These are phyloP conservation scores for Benthochromis sp. DNA, from an alignment of 2,113 vertebrate species.

Conservation along the genomic window DNA sequence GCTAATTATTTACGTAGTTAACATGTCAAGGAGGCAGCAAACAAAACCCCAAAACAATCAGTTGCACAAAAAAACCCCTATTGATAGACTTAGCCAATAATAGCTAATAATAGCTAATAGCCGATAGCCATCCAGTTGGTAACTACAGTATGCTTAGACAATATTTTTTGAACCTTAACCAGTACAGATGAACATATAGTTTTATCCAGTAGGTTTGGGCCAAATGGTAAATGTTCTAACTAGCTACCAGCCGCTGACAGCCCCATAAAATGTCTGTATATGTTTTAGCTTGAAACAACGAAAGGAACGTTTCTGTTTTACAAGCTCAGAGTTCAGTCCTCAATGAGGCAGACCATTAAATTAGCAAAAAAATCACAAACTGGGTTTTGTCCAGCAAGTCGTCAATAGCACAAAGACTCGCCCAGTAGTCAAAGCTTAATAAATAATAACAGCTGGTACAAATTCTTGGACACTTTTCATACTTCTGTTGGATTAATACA, in stretches of 20 bases:
- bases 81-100: not conserved
- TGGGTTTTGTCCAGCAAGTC: not conserved
- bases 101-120: not conserved
- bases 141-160: not conserved
- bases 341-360: not conserved
- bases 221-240: not conserved
- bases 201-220: not conserved
- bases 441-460: not conserved
- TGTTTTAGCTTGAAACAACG: not conserved
- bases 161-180: not conserved
- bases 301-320: not conserved
- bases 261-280: not conserved
- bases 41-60: not conserved
- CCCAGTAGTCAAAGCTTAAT: not conserved
- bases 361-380: not conserved
- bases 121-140: not conserved
- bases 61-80: rapidly evolving
- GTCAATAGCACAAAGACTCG: not conserved
- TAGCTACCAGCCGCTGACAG: not conserved
- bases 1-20: not conserved
- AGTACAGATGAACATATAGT: not conserved
- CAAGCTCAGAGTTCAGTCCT: not conserved
- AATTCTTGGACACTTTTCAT: not conserved
- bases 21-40: not conserved
- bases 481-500: not conserved